Evolutionary conservation across 2,113 vertebrate genomes (phyloP).

Genomic region (Peromyscus californicus): DNA sequence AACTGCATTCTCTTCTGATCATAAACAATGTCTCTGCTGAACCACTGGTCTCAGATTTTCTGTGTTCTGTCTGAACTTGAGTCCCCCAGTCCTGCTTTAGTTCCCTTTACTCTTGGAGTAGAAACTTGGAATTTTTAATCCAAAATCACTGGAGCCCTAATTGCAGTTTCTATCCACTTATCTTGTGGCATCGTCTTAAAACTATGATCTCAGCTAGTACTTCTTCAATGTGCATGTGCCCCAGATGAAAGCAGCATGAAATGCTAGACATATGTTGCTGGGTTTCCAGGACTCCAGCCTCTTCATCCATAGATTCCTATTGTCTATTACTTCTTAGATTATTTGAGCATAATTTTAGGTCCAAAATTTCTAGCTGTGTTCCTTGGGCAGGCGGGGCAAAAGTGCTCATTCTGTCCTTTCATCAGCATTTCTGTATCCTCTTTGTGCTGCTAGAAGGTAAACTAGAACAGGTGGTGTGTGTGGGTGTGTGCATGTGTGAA

Average conservation of each 20-base stretch:
- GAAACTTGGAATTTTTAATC: not conserved
- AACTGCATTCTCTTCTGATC: not conserved
- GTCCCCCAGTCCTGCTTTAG: not conserved
- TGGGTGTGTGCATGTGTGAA: not conserved
- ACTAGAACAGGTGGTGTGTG: not conserved
- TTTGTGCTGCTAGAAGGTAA: not conserved
- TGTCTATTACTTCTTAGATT: not conserved
- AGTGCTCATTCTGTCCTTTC: not conserved
- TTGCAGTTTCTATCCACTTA: not conserved
- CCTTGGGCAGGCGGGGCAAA: not conserved
- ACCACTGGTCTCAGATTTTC: not conserved
- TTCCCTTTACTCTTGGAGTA: not conserved
- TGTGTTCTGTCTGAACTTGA: not conserved
- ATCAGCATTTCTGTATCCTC: not conserved
- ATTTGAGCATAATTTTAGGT: not conserved
- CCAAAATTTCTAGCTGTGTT: not conserved
- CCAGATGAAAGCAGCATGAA: not conserved
- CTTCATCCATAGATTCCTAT: not conserved
- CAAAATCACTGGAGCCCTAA: accelerated
- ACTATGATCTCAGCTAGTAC: not conserved
- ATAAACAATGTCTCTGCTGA: not conserved
- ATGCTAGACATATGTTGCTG: not conserved
- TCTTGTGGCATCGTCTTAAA: not conserved
- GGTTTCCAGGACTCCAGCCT: not conserved
- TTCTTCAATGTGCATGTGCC: not conserved